Percentiles rank a stretch among this genome's conserved stretches.
phyloP scores from a whole-genome alignment of 2,888 invertebrate genomes.

The Acanthopleura granulata region DNA sequence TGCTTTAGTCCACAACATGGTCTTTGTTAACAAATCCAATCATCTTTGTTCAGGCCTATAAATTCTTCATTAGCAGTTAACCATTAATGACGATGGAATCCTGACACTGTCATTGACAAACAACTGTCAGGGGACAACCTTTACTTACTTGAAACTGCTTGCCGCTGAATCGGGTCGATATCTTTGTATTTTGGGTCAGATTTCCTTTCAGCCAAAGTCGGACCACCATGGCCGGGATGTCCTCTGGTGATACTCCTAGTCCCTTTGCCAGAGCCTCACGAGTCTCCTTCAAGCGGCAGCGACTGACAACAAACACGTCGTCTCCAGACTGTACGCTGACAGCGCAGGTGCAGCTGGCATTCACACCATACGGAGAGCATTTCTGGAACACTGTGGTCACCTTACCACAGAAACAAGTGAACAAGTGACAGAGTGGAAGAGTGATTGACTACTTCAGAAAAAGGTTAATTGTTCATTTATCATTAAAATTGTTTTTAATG shows the following conservation, averaged over 20 bases:
- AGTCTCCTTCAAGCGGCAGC: not conserved
- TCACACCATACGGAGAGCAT: not conserved
- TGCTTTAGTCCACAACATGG: too few relatives aligned
- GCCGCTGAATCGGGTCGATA: not conserved
- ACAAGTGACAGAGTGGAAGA: too few relatives aligned
- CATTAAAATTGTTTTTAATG: too few relatives aligned
- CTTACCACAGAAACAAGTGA: not conserved
- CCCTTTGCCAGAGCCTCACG: not conserved
- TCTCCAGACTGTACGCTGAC: not conserved
- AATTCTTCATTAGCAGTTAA: too few relatives aligned
- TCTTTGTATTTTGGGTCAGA: not conserved
- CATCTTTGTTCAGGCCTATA: too few relatives aligned
- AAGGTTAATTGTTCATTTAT: too few relatives aligned
- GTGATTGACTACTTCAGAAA: too few relatives aligned
- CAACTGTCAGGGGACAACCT: too few relatives aligned
- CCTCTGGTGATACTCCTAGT: not conserved
- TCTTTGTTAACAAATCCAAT: too few relatives aligned
- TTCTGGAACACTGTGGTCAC: not conserved
- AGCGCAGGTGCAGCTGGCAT: constrained; percentile 15
- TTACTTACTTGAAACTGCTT: constrained; percentile 6
- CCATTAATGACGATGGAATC: too few relatives aligned
- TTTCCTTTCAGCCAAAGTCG: not conserved
- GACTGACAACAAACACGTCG: constrained; percentile 1
- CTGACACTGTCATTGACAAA: too few relatives aligned
- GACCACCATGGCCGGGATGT: not conserved